These are phyloP conservation scores for Athalia rosae DNA, from an alignment of 2,888 invertebrate genomes.

Conservation along the genomic window DNA sequence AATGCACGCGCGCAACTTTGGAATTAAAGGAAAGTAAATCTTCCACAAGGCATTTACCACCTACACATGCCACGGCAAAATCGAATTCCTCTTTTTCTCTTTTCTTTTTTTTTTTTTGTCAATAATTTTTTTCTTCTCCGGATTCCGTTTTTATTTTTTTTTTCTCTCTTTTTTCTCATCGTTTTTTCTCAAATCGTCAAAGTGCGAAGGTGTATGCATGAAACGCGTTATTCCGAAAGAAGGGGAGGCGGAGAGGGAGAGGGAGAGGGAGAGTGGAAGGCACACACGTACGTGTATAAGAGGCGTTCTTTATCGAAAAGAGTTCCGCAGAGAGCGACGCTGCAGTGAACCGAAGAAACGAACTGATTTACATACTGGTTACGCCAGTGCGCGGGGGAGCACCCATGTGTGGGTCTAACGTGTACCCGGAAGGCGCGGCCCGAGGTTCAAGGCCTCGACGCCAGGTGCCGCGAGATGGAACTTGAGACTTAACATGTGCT, in stretches of 20 bases:
- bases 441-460: constrained; percentile 67
- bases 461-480: constrained; percentile 69
- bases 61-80: not conserved
- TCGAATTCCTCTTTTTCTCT: no score
- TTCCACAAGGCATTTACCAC: constrained; percentile 37
- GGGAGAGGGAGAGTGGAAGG: no score
- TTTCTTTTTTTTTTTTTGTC: no score
- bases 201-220: no score
- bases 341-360: constrained; percentile 44
- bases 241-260: no score
- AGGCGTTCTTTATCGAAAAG: constrained; percentile 42
- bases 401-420: constrained; percentile 54
- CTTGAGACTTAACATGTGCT: constrained; percentile 63
- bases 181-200: no score
- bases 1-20: not conserved
- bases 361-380: constrained; percentile 69
- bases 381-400: constrained; percentile 63
- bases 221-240: no score
- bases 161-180: no score
- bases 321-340: constrained; percentile 12
- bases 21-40: constrained; percentile 44
- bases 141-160: no score
- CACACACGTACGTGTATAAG: not conserved
- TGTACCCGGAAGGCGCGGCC: constrained; percentile 45
- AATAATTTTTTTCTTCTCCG: no score